Evolutionary conservation across 2,113 vertebrate genomes (phyloP), one percentile per base, ranked within the genome.

Genomic region (Mesocricetus auratus): DNA sequence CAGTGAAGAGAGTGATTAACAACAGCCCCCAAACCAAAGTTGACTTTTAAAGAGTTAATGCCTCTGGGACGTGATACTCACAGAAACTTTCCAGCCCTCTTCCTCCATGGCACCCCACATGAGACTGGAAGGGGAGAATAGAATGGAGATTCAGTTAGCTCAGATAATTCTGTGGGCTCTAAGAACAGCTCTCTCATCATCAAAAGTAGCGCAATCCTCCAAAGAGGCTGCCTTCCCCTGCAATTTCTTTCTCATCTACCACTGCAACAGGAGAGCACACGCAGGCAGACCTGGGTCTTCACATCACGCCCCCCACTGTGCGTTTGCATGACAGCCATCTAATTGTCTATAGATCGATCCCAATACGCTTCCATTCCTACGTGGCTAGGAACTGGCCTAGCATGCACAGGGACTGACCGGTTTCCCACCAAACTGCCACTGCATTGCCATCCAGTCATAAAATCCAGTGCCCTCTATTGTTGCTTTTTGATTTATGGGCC

Each of bases 271-370:
- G 8, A 36, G 5, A 7, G 8, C 62, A 58, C 1, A 42, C 31
- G 33, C 29, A 68, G 45, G 31, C 12, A 60, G n/a, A 82, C 56
- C 56, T 3, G 22, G 4, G 15, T 31, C 81, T 83, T n/a, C 13
- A 4, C 53, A 45, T 4, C 10, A 19, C 31, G 11, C 17, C 39
- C 26, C 3, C 68, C 0, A 2, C 1, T 1, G 0, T 2, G 4
- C 0, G 7, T 19, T 39, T 4, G 33, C 12, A 4, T n/a, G 36
- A 24, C 24, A 1, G 15, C 45, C 19, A 0, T 0, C 3, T 15
- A 17, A 3, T 2, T 17, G n/a, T 9, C 13, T 1, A 2, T 0
- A 21, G 5, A 56, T 3, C 71, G 22, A 3, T 21, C 31, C 56
- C 50, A 1, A 2, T 4, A 29, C 58, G 6, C 26, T 36, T 33